These are phyloP conservation scores for Boleophthalmus pectinirostris DNA, from an alignment of 2,113 vertebrate species.

Conservation along the genomic window DNA sequence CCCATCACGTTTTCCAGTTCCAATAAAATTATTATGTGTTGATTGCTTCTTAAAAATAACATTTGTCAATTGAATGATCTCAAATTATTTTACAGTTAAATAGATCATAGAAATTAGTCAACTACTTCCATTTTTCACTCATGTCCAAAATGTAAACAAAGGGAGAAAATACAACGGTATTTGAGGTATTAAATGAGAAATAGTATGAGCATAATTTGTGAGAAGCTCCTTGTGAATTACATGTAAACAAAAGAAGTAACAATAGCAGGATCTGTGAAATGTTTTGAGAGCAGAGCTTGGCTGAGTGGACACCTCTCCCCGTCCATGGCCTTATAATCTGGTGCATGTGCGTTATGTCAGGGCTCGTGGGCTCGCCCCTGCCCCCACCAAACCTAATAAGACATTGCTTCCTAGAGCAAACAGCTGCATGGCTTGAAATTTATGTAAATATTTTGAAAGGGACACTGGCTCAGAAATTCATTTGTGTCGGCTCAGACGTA, in stretches of 20 bases:
- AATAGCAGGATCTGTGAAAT: background rate
- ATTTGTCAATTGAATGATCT: background rate
- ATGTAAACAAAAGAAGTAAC: background rate
- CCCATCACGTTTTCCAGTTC: background rate
- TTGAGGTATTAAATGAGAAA: background rate
- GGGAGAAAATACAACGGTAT: background rate
- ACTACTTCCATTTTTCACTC: background rate
- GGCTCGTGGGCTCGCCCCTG: background rate
- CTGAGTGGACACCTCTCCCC: slow-evolving; percentile 6
- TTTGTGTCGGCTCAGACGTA: slow-evolving; percentile 86
- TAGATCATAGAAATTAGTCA: background rate
- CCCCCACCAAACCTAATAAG: slow-evolving; percentile 80
- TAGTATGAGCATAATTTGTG: background rate
- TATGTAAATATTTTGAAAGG: slow-evolving; percentile 99
- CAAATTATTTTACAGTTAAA: background rate
- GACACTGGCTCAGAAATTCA: slow-evolving; percentile 97
- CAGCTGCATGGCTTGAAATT: slow-evolving; percentile 96
- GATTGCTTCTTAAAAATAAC: background rate
- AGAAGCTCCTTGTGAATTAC: background rate
- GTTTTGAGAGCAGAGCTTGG: background rate
- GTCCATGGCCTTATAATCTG: background rate
- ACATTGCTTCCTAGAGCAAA: slow-evolving; percentile 95
- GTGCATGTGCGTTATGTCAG: slow-evolving; percentile 3
- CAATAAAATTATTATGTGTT: background rate
- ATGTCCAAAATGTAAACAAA: slow-evolving; percentile 1